Percentiles rank a stretch among this genome's conserved stretches.
Evolutionary conservation across 2,797 vertebrate genomes (phyloP).

Genomic region (Glossophaga mutica): DNA sequence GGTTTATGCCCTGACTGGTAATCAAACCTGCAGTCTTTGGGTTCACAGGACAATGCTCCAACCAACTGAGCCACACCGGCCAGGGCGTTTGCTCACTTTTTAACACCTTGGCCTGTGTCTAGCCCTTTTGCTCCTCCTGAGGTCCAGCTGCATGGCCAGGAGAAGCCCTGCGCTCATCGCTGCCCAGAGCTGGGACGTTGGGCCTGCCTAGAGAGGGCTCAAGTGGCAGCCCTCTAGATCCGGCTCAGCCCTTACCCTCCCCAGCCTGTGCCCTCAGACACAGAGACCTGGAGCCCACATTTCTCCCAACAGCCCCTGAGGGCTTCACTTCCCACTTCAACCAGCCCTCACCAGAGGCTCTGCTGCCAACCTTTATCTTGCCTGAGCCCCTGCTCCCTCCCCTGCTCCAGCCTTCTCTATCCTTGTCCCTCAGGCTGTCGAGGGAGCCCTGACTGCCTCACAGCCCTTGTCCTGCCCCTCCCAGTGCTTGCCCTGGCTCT

Average conservation of each 20-base stretch:
- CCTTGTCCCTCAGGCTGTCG: not conserved
- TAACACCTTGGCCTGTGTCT: not conserved
- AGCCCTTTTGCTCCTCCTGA: not conserved
- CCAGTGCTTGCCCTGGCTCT: not conserved
- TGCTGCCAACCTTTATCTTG: not conserved
- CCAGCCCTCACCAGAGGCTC: not conserved
- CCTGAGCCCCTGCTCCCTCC: not conserved
- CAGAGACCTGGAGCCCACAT: not conserved
- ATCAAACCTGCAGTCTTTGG: too few relatives aligned
- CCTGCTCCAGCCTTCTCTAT: not conserved
- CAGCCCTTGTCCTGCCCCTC: not conserved
- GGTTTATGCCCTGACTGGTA: not conserved
- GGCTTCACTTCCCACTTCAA: not conserved
- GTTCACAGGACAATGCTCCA: not conserved
- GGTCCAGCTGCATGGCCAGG: not conserved
- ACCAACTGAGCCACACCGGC: not conserved
- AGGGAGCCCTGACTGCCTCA: not conserved
- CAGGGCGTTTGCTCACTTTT: not conserved
- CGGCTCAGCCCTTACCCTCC: not conserved
- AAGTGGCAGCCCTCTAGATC: not conserved
- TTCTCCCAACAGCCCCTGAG: not conserved
- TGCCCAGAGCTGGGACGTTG: not conserved
- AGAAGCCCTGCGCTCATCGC: fast-evolving
- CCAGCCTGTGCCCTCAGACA: not conserved
- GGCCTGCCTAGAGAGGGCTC: too few relatives aligned